phyloP scores from a whole-genome alignment of 2,113 vertebrate species.

The Vanacampus margaritifer region DNA sequence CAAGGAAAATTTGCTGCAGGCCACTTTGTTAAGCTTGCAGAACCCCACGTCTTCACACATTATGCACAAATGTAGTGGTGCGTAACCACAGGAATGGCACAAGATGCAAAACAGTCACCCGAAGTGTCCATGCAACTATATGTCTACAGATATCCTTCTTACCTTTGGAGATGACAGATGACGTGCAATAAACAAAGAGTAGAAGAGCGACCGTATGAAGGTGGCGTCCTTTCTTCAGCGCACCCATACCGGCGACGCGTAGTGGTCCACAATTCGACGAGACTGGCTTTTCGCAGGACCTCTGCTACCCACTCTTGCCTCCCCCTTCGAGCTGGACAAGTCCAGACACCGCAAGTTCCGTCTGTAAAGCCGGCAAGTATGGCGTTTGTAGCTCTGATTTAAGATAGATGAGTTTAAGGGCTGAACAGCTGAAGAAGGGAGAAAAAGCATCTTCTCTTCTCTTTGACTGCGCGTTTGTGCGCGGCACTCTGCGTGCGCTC shows the following conservation, averaged over 20 bases:
- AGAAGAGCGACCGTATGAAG: constrained; percentile 49
- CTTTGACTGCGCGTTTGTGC: constrained; percentile 42
- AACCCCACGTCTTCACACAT: not conserved
- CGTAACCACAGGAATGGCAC: constrained; percentile 33
- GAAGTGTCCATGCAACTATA: constrained; percentile 1
- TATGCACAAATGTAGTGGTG: constrained; percentile 9
- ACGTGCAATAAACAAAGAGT: constrained; percentile 52
- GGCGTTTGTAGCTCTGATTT: constrained; percentile 8
- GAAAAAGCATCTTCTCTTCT: constrained; percentile 59
- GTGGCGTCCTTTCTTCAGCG: constrained; percentile 56
- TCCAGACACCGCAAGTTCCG: constrained; percentile 22
- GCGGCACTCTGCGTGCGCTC: constrained; percentile 38
- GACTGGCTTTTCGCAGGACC: constrained; percentile 21
- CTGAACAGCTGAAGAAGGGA: constrained; percentile 21
- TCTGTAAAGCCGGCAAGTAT: constrained; percentile 19
- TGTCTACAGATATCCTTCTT: constrained; percentile 31
- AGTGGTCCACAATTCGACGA: constrained; percentile 27
- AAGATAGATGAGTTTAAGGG: constrained; percentile 5
- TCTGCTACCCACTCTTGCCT: constrained; percentile 20
- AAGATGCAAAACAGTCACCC: not conserved
- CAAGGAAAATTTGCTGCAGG: not conserved
- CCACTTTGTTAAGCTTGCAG: not conserved
- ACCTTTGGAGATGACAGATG: constrained; percentile 65
- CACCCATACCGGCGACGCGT: constrained; percentile 54
- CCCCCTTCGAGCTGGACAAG: constrained; percentile 25